Evolutionary conservation across 2,888 invertebrate genomes (phyloP).

Genomic region (Crepidodera aurea): DNA sequence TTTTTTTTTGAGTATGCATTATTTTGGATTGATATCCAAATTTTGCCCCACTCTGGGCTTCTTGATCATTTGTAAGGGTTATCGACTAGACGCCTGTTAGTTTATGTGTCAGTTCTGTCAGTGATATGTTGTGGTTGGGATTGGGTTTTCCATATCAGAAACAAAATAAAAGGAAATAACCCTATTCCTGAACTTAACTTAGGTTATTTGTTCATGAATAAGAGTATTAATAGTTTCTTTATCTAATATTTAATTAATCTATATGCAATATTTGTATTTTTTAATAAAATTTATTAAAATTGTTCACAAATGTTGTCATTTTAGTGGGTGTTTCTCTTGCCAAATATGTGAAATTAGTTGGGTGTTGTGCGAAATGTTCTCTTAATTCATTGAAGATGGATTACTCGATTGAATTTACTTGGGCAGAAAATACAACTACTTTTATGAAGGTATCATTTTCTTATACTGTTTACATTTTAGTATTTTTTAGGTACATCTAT

Average conservation of each 20-base stretch:
- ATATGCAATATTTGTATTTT: neutral
- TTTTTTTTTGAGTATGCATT: too few relatives aligned
- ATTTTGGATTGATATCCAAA: too few relatives aligned
- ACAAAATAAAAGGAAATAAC: too few relatives aligned
- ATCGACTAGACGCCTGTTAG: too few relatives aligned
- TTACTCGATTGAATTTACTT: slow-evolving; percentile 3
- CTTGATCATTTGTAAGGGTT: too few relatives aligned
- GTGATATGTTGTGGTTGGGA: too few relatives aligned
- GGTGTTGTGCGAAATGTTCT: neutral
- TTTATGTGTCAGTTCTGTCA: too few relatives aligned
- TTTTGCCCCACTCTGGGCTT: too few relatives aligned
- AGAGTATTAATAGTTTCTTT: too few relatives aligned
- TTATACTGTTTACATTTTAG: too few relatives aligned
- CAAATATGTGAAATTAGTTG: neutral
- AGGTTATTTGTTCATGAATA: slow-evolving; percentile 3
- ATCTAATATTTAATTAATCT: slow-evolving; percentile 21
- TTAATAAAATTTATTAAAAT: slow-evolving; percentile 21
- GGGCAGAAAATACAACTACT: neutral
- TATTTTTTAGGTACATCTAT: too few relatives aligned
- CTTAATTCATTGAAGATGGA: neutral
- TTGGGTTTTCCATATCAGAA: too few relatives aligned
- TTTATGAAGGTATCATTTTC: neutral
- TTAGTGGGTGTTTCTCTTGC: slow-evolving; percentile 8
- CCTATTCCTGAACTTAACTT: slow-evolving; percentile 2
- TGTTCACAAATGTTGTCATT: neutral